Conservation (phyloP, 2,113 vertebrate species). For the Rhinolophus ferrumequinum region DNA sequence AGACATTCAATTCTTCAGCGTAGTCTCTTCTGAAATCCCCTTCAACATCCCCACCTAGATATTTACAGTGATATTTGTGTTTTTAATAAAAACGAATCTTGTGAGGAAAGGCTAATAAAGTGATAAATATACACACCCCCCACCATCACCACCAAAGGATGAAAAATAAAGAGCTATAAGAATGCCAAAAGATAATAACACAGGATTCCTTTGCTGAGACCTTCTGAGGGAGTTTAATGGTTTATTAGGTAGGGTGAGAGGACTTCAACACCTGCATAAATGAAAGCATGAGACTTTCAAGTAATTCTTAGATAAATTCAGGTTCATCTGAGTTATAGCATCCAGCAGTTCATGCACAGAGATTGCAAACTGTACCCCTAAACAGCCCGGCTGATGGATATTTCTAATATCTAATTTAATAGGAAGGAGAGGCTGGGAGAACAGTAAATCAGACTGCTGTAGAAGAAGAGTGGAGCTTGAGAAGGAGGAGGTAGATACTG, state of each 20-base stretch:
- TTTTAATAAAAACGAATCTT: slow-evolving; percentile 74
- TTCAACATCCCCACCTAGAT: neutral
- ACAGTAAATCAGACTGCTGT: slow-evolving; percentile 3
- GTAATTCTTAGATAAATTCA: slow-evolving; percentile 35
- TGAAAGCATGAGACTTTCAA: neutral
- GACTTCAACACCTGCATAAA: neutral
- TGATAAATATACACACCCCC: neutral
- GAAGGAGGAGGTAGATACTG: neutral
- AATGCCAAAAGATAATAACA: neutral
- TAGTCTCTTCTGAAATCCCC: neutral
- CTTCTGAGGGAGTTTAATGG: neutral
- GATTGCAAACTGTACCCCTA: neutral
- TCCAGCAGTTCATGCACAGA: neutral
- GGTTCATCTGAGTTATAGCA: neutral
- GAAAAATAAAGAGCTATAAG: slow-evolving; percentile 16
- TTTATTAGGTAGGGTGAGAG: neutral
- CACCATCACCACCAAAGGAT: neutral
- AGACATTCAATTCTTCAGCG: neutral
- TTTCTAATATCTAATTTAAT: slow-evolving; percentile 66
- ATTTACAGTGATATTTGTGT: slow-evolving; percentile 63
- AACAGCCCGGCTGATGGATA: slow-evolving; percentile 1
- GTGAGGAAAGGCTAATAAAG: slow-evolving; percentile 68
- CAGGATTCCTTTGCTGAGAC: neutral
- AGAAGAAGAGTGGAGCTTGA: neutral
- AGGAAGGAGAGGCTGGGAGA: slow-evolving; percentile 18